Conservation (phyloP, 2,797 vertebrate species). For the Cirrhinus molitorella region DNA sequence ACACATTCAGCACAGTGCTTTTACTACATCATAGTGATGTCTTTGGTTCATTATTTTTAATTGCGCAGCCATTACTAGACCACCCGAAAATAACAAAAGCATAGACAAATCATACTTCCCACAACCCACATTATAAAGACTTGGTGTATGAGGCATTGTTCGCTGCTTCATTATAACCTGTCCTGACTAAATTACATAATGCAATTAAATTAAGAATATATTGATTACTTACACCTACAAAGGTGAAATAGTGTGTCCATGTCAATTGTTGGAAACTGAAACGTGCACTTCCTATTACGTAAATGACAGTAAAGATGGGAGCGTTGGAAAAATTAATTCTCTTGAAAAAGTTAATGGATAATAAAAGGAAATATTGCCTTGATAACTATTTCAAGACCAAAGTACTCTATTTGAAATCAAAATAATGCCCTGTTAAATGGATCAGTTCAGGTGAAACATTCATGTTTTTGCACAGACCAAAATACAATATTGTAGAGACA, state of each 20-base stretch:
- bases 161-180: slow-evolving; percentile 5
- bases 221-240: not conserved
- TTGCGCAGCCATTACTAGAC: not conserved
- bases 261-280: not conserved
- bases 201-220: not conserved
- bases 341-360: not conserved
- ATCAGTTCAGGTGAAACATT: slow-evolving; percentile 15
- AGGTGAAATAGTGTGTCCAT: not conserved
- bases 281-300: not conserved
- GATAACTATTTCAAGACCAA: not conserved
- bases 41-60: slow-evolving; percentile 4
- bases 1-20: slow-evolving; percentile 16
- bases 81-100: not conserved
- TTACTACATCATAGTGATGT: slow-evolving; percentile 21
- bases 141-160: not conserved
- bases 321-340: not conserved
- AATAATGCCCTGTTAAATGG: not conserved
- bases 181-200: not conserved
- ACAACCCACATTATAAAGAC: not conserved
- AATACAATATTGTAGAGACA: slow-evolving; percentile 45
- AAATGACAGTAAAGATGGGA: not conserved
- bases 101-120: not conserved
- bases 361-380: too few relatives aligned
- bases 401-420: not conserved
- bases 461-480: slow-evolving; percentile 28